These are phyloP conservation scores for Trachelus troglodyta DNA, from an alignment of 2,888 invertebrate species.

Conservation along the genomic window DNA sequence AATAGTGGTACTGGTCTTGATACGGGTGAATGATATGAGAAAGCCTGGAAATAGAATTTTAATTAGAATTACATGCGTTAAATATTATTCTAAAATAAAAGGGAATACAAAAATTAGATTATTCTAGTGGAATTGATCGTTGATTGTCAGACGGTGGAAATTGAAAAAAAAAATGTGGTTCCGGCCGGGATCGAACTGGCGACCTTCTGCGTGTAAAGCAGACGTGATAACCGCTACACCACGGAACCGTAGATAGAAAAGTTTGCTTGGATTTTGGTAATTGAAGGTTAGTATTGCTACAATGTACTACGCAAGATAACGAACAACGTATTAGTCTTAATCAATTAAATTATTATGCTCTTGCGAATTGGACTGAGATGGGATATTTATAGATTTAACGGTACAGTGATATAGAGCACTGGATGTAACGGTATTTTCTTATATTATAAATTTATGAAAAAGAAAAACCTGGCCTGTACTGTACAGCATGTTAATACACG, in stretches of 20 bases:
- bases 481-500: constrained; percentile 25
- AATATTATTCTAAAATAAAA: neutral
- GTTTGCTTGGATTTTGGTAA: neutral
- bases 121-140: neutral
- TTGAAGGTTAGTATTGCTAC: neutral
- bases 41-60: neutral
- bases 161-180: constrained; percentile 57
- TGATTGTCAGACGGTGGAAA: neutral
- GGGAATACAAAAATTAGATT: no score
- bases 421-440: neutral
- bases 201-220: constrained; percentile 71
- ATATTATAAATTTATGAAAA: constrained; percentile 25
- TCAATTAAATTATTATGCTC: neutral
- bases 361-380: neutral
- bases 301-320: neutral
- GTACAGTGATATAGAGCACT: neutral
- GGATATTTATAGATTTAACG: neutral
- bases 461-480: constrained; percentile 26
- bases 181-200: constrained; percentile 71
- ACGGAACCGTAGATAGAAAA: constrained; percentile 60
- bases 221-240: constrained; percentile 65
- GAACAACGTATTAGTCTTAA: neutral
- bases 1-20: neutral
- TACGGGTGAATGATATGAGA: neutral
- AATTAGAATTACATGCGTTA: neutral